Base-by-base conservation (phyloP, 2,888 invertebrate genomes). In the Hedychridium roseum region DNA sequence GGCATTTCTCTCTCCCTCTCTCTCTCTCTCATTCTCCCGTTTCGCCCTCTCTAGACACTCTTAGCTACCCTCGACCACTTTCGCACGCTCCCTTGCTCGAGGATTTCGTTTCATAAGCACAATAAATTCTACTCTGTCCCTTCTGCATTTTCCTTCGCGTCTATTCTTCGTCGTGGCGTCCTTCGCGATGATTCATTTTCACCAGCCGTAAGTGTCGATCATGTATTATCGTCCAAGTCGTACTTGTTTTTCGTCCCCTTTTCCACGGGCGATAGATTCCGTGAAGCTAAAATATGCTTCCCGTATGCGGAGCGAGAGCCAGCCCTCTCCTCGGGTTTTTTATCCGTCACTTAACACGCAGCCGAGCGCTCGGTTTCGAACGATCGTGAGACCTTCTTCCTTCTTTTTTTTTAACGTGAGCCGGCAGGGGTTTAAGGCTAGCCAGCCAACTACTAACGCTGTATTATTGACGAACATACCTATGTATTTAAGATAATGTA, bases 401-500 rank as follows among this genome's bases (percentile, higher is more conserved):
- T n/a, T n/a, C n/a, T n/a, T n/a, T n/a, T n/a, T n/a, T n/a, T n/a
- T n/a, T n/a, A n/a, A n/a, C n/a, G n/a, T n/a, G 27, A 30, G 30
- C 40, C 14, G 28, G 3, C 21, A 14, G 14, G 16, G 37, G n/a
- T 30, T 17, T 21, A 23, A 43, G 27, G 36, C 34, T 31, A 27
- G 32, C 43, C 41, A 46, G 39, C 32, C 16, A 18, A 42, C 14
- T 32, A 20, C 26, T 35, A 27, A 2, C 18, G n/a, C 36, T 48
- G 39, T 39, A 43, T 32, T n/a, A 41, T 12, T 34, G 43, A 57
- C 23, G 57, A 51, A 64, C 57, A 61, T 68, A 71, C 66, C 65
- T 67, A 65, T 54, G 67, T 69, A 73, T 71, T 72, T 73, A 73
- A 70, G 71, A 70, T 73, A 70, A 66, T 70, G 68, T 71, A 72